These are phyloP conservation scores for Drosophila longiperda DNA, from an alignment of 2,888 invertebrate genomes.

Conservation along the genomic window DNA sequence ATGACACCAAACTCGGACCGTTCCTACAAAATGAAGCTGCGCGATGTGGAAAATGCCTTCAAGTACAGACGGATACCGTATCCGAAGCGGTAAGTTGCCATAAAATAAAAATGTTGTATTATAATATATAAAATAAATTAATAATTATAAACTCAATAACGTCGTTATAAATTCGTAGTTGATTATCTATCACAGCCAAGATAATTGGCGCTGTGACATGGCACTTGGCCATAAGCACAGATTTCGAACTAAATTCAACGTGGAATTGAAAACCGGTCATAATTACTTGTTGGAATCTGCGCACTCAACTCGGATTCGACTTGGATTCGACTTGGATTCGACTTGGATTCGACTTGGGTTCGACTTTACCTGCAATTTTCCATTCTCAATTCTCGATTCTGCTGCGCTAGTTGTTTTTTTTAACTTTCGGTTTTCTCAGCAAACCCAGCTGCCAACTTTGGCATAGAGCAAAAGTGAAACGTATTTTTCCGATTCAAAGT, in stretches of 20 bases:
- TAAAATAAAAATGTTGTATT: background rate
- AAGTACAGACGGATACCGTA: conserved; percentile 84
- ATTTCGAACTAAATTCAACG: conserved; percentile 29
- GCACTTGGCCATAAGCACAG: conserved; percentile 14
- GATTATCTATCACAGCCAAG: background rate
- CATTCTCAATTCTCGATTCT: conserved; percentile 36
- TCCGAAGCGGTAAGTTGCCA: conserved; percentile 83
- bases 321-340: conserved; percentile 24
- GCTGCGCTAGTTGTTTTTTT: conserved; percentile 17
- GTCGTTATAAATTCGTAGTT: background rate
- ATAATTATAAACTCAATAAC: background rate
- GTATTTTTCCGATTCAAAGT: conserved; percentile 30
- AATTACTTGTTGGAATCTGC: conserved; percentile 56
- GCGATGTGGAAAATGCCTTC: conserved; percentile 84
- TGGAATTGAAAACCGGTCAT: conserved; percentile 63
- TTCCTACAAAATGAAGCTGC: conserved; percentile 83
- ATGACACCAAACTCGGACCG: conserved; percentile 75
- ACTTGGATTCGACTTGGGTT: conserved; percentile 29
- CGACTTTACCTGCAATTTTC: conserved; percentile 55
- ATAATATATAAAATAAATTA: background rate
- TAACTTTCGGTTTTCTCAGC: conserved; percentile 72
- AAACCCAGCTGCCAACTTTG: conserved; percentile 41
- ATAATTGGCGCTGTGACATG: background rate
- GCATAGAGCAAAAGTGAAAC: conserved; percentile 55
- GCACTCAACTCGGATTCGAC: conserved; percentile 9